Evolutionary conservation across 2,888 invertebrate genomes (phyloP).

Genomic region (Trimorus sp.): DNA sequence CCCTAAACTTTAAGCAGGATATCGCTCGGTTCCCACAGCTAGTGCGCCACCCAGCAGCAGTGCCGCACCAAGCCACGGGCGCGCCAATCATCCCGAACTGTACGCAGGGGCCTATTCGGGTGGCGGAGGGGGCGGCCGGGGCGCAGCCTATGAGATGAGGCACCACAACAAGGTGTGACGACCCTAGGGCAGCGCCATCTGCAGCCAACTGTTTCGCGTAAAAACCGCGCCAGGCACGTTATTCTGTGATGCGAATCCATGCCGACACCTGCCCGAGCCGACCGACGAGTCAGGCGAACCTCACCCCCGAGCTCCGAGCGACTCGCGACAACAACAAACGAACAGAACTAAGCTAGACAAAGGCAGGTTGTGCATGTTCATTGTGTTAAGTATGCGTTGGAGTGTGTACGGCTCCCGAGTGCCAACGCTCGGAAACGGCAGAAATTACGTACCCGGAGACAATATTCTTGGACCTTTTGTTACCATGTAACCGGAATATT

Average conservation of each 20-base stretch:
- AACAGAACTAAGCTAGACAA: conserved; percentile 21
- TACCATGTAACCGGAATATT: conserved; percentile 6
- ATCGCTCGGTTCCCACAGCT: conserved; percentile 81
- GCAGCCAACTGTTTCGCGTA: conserved; percentile 63
- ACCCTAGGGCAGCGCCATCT: conserved; percentile 71
- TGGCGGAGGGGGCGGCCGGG: conserved; percentile 77
- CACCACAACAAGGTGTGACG: conserved; percentile 87
- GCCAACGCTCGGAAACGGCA: conserved; percentile 51
- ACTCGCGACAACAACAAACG: conserved; percentile 12
- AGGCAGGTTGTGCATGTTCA: conserved; percentile 57
- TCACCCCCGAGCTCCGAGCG: too few species aligned
- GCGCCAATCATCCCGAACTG: conserved; percentile 84
- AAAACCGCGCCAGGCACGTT: conserved; percentile 70
- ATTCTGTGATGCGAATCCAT: conserved; percentile 68
- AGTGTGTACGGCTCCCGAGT: conserved; percentile 44
- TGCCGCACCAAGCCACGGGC: conserved; percentile 82
- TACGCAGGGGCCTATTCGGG: conserved; percentile 89
- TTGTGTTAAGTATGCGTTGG: conserved; percentile 54
- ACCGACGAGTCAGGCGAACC: conserved; percentile 1
- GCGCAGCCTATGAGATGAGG: conserved; percentile 88
- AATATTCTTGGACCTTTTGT: conserved; percentile 22
- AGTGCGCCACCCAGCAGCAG: conserved; percentile 82
- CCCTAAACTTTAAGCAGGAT: conserved; percentile 79
- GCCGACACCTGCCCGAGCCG: conserved; percentile 50
- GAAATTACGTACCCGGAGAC: conserved; percentile 12